phyloP scores from a whole-genome alignment of 1,140 invertebrate species.

The Aporrectodea caliginosa region DNA sequence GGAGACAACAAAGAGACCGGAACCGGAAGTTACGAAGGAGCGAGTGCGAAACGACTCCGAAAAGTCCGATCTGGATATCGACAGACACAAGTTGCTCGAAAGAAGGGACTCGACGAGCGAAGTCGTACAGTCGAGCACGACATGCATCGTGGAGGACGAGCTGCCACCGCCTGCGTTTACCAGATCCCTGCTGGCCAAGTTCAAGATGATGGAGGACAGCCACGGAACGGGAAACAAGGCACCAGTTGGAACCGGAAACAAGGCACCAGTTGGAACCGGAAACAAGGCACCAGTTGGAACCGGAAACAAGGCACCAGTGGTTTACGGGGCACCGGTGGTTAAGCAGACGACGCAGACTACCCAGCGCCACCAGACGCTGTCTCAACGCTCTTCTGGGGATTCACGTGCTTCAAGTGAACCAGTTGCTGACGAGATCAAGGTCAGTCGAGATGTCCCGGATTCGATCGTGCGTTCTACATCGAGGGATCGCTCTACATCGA shows the following conservation, averaged over 20 bases:
- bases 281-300: neutral
- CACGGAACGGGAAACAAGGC: neutral
- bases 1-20: too few relatives aligned
- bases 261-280: neutral
- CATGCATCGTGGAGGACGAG: slow-evolving; percentile 28
- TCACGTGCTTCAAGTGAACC: neutral
- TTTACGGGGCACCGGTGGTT: neutral
- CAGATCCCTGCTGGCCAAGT: slow-evolving; percentile 30
- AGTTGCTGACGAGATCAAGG: neutral
- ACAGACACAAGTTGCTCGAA: neutral
- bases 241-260: neutral
- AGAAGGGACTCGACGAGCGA: neutral
- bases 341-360: neutral
- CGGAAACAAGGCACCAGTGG: neutral
- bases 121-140: slow-evolving; percentile 11
- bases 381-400: neutral
- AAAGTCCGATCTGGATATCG: neutral
- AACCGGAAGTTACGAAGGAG: neutral
- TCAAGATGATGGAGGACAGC: slow-evolving; percentile 22
- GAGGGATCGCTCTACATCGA: neutral
- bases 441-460: too few relatives aligned
- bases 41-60: neutral
- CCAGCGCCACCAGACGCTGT: neutral
- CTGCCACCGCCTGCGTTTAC: slow-evolving; percentile 26
- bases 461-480: neutral